A percentile compares a stretch with the other conserved stretches of the same genome.
phyloP scores from a whole-genome alignment of 2,113 vertebrate genomes.

The Nycticorax nycticorax region DNA sequence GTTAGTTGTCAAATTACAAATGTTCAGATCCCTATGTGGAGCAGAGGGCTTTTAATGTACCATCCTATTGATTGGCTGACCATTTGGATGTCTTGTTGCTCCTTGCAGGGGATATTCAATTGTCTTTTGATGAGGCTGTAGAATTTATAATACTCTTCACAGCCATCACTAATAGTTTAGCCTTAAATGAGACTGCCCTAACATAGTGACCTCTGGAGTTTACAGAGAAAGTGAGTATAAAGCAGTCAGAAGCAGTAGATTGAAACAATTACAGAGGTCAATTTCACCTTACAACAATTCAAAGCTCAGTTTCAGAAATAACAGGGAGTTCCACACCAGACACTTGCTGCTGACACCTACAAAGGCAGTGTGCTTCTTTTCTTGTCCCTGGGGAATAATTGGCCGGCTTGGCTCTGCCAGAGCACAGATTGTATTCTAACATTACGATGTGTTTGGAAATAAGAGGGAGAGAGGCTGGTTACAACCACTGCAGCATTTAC shows the following conservation, averaged over 20 bases:
- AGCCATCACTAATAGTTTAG: neutral
- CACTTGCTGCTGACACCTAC: neutral
- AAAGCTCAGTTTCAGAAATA: neutral
- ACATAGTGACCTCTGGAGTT: neutral
- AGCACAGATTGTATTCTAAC: neutral
- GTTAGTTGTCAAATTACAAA: neutral
- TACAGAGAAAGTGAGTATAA: neutral
- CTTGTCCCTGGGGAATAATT: neutral
- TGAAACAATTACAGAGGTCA: neutral
- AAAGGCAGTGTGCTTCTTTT: neutral
- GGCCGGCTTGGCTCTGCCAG: neutral
- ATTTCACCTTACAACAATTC: neutral
- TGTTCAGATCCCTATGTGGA: neutral
- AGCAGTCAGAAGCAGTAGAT: neutral
- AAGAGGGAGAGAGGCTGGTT: neutral
- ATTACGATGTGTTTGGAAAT: neutral
- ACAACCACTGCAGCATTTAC: neutral
- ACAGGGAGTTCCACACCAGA: neutral
- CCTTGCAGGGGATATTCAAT: neutral
- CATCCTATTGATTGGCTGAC: neutral
- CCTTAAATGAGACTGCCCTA: neutral
- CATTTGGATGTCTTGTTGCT: neutral
- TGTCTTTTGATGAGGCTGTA: conserved; percentile 8
- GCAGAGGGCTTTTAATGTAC: neutral
- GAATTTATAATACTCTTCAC: neutral